Conservation (phyloP, 2,113 vertebrate species). For the Scortum barcoo region DNA sequence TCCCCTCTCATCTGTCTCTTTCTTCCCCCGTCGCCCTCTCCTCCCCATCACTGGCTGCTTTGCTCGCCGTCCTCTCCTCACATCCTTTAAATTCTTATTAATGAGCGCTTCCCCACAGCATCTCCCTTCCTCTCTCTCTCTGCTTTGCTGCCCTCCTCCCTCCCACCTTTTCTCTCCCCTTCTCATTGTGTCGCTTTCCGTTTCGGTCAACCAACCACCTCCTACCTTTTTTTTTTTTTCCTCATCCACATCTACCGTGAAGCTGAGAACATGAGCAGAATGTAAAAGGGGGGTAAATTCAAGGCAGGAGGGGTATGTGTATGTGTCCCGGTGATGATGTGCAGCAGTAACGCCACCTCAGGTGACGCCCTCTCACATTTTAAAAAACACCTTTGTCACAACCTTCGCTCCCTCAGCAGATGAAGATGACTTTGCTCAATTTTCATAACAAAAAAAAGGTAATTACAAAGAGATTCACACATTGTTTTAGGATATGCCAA, state of each 20-base stretch:
- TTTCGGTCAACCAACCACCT: constrained; percentile 9
- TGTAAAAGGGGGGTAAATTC: constrained; percentile 27
- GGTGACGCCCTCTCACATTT: constrained; percentile 46
- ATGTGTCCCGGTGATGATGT: constrained; percentile 19
- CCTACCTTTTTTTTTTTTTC: too few relatives aligned
- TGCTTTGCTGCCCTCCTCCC: constrained; percentile 11
- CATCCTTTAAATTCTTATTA: constrained; percentile 72
- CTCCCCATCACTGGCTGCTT: constrained; percentile 17
- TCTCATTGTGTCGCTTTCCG: constrained; percentile 37
- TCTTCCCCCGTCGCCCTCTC: neutral
- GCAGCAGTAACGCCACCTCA: constrained; percentile 27
- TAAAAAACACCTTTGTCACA: constrained; percentile 25
- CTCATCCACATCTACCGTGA: constrained; percentile 30
- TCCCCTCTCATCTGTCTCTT: constrained; percentile 8
- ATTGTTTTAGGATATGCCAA: neutral
- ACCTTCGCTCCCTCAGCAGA: neutral
- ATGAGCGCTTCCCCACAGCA: constrained; percentile 62
- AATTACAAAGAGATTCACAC: neutral
- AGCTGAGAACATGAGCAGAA: constrained; percentile 54
- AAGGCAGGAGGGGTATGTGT: constrained; percentile 1
- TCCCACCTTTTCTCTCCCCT: neutral
- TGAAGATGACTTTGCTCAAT: neutral
- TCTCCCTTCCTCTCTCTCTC: constrained; percentile 34
- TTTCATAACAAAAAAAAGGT: neutral
- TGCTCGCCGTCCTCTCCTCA: constrained; percentile 42